Evolutionary conservation across 2,888 invertebrate species (phyloP).

Genomic region (Patella depressa): DNA sequence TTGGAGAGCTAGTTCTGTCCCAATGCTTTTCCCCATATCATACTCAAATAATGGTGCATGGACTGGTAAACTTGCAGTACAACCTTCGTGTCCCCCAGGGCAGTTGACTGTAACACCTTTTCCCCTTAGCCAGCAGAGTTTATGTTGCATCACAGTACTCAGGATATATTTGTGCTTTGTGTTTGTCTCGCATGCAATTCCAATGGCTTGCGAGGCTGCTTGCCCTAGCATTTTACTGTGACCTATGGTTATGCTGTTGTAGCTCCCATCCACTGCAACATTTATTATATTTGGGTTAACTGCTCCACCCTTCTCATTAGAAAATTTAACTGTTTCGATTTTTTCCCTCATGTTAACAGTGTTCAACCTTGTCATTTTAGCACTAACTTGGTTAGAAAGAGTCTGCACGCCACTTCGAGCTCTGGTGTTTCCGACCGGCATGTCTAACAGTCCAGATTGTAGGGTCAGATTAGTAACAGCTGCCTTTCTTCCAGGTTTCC

Average conservation of each 20-base stretch:
- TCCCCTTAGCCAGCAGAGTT: not conserved
- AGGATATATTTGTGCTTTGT: not conserved
- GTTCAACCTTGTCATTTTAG: too few relatives aligned
- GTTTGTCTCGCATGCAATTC: not conserved
- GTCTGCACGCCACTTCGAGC: too few relatives aligned
- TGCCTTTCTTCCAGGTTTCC: too few relatives aligned
- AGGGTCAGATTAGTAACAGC: too few relatives aligned
- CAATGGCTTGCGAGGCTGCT: not conserved
- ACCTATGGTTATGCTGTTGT: not conserved
- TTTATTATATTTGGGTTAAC: too few relatives aligned
- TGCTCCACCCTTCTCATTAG: too few relatives aligned
- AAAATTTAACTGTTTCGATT: too few relatives aligned
- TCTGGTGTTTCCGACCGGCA: too few relatives aligned
- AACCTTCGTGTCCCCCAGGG: conserved; percentile 18
- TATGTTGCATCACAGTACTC: not conserved
- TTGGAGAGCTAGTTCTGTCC: conserved; percentile 16
- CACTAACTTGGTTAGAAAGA: too few relatives aligned
- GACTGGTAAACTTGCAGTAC: conserved; percentile 19
- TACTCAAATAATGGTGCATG: conserved; percentile 19
- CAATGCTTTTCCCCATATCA: conserved; percentile 20
- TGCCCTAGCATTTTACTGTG: not conserved
- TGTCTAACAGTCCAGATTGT: too few relatives aligned
- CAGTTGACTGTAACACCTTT: not conserved
- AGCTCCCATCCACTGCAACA: too few relatives aligned
- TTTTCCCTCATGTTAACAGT: too few relatives aligned